Base-by-base conservation (phyloP, 2,113 vertebrate species). In the Stegostoma tigrinum region DNA sequence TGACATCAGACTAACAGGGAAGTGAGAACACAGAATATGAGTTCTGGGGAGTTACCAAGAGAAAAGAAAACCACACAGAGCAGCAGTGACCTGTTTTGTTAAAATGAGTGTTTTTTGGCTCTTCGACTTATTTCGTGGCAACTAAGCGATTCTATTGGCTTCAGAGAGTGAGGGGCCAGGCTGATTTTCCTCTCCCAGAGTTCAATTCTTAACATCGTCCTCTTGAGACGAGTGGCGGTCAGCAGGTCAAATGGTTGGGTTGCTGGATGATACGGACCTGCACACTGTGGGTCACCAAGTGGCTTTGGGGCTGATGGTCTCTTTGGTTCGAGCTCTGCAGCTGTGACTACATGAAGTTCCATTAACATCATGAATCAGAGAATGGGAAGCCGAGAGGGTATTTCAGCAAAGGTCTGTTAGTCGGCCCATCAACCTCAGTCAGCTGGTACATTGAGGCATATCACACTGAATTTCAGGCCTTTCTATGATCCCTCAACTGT, bases 41-140 rank as follows among this genome's bases (percentile, higher is more conserved):
- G 48, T 24, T 52, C 23, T 90, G 87, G 87, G 48, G 87, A 90
- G 52, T 90, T 90, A 90, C 87, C 87, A 61, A 55, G 87, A 90
- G 87, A 90, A 61, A 90, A 90, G 52, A 10, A 52, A 90, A 61
- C 61, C 48, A 52, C 45, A 89, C 2, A 55, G 86, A 27, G 6
- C 7, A 6, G 48, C 45, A 3, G 48, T 8, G 86, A 61, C 55
- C 7, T 52, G 48, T 61, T 90, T 52, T 30, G 24, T 5, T 19
- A 30, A 34, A 90, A 34, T 61, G 87, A 30, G 34, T 30, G 5
- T 61, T 48, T 90, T 61, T 90, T 90, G 87, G 34, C 64, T 89
- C 87, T 61, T 52, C 45, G 38, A 83, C 5, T 83, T 83, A 83
- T 83, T 83, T 42, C 4, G 6, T 23, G 80, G 38, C 80, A 42